Evolutionary conservation across 2,113 vertebrate genomes (phyloP).

Genomic region (Ovis canadensis): DNA sequence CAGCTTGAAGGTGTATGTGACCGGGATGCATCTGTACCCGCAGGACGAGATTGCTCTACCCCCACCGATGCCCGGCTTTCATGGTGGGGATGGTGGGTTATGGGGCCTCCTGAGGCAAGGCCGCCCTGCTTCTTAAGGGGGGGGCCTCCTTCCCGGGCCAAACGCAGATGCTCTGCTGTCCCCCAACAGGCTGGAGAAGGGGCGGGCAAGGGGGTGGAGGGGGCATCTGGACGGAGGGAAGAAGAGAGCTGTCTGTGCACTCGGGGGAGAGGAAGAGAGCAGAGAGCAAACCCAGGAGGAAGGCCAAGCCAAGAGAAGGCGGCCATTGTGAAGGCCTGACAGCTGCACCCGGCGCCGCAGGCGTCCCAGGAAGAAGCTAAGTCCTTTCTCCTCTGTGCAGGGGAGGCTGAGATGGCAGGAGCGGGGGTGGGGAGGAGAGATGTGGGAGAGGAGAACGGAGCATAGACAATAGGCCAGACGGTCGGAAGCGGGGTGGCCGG

Average conservation of each 20-base stretch:
- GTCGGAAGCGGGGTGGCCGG: background rate
- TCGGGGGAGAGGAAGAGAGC: background rate
- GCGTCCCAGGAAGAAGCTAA: background rate
- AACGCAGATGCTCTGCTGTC: background rate
- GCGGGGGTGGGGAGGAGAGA: background rate
- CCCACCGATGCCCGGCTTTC: background rate
- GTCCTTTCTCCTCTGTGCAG: conserved; percentile 13
- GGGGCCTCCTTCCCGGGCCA: background rate
- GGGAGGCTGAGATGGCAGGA: background rate
- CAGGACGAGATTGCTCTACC: background rate
- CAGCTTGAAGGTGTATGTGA: background rate
- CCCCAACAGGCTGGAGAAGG: background rate
- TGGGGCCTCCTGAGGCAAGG: background rate
- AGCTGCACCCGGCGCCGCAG: background rate
- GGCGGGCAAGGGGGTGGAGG: background rate
- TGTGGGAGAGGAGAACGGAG: background rate
- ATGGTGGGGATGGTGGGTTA: background rate
- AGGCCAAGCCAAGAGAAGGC: conserved; percentile 54
- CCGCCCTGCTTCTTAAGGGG: background rate
- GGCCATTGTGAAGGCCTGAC: conserved; percentile 40
- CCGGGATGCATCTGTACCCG: rapidly evolving
- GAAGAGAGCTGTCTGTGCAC: background rate
- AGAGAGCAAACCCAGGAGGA: background rate
- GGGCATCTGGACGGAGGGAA: conserved; percentile 2
- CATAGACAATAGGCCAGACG: background rate